Percentiles rank a stretch among this genome's conserved stretches.
Evolutionary conservation across 2,113 vertebrate genomes (phyloP).

Genomic region (Calidris pygmaea): DNA sequence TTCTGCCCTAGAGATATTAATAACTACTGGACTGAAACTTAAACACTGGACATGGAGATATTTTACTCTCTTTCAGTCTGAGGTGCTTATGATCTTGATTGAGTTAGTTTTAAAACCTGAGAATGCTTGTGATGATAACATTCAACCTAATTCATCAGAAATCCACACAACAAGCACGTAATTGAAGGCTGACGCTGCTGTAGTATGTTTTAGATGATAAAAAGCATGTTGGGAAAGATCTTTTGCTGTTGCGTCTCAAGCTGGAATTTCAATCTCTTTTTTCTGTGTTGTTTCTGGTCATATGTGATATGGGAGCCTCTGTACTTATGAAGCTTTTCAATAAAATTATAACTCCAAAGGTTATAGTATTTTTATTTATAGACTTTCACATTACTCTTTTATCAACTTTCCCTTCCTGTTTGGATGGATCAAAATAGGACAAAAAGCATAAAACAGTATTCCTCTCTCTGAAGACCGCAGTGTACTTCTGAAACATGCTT

Average conservation of each 20-base stretch:
- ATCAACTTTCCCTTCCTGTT: not conserved
- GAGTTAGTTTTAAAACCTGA: not conserved
- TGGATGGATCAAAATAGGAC: not conserved
- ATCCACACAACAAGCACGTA: constrained; percentile 43
- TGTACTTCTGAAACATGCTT: not conserved
- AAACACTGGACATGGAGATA: constrained; percentile 22
- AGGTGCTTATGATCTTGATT: constrained; percentile 34
- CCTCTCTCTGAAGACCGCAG: not conserved
- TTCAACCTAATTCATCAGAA: constrained; percentile 25
- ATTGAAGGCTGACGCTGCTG: constrained; percentile 24
- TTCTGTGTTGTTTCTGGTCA: not conserved
- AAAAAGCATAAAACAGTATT: not conserved
- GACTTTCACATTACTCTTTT: not conserved
- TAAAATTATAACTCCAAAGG: not conserved
- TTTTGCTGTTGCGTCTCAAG: constrained; percentile 51
- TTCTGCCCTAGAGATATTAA: constrained; percentile 22
- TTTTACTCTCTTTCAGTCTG: constrained; percentile 43
- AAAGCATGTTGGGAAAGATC: constrained; percentile 16
- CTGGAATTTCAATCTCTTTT: constrained; percentile 30
- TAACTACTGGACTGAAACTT: constrained; percentile 14
- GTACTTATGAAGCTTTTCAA: not conserved
- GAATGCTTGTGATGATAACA: constrained; percentile 19
- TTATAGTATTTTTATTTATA: not conserved
- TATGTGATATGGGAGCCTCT: not conserved
- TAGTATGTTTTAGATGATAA: not conserved